Percentiles rank a stretch among this genome's conserved stretches.
Conservation (phyloP, 2,888 invertebrate genomes). For the Podotricha telesiphe region DNA sequence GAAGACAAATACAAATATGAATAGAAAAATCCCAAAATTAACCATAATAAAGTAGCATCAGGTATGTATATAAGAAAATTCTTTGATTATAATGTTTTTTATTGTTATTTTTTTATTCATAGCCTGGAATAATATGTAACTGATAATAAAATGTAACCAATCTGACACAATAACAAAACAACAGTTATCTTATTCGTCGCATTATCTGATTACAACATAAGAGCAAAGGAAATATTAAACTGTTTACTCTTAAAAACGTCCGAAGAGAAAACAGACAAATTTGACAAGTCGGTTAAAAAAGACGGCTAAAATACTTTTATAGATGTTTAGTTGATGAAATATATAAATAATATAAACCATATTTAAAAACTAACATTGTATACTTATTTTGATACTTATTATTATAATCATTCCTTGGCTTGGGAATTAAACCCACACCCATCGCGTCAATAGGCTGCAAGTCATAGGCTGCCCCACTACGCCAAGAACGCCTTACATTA, state of each 20-base stretch:
- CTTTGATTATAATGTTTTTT: background rate
- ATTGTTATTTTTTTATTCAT: background rate
- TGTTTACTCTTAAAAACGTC: background rate
- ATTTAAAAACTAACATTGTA: no score
- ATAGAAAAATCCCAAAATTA: background rate
- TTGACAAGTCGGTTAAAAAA: background rate
- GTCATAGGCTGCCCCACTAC: no score
- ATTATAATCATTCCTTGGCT: no score
- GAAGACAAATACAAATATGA: background rate
- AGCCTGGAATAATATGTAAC: background rate
- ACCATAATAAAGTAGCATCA: background rate
- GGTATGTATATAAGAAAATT: background rate
- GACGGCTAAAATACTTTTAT: background rate
- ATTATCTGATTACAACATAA: constrained; percentile 4
- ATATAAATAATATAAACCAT: background rate
- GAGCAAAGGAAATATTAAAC: constrained; percentile 3
- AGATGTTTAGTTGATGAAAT: background rate
- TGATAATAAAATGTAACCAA: constrained; percentile 1
- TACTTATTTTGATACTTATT: no score
- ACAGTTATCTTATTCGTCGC: constrained; percentile 2
- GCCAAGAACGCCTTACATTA: no score
- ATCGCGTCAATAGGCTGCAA: no score
- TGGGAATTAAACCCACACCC: no score
- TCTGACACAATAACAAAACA: constrained; percentile 11
- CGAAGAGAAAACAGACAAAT: background rate